Base-by-base conservation (phyloP, 2,888 invertebrate species). In the Dusona sp. region DNA sequence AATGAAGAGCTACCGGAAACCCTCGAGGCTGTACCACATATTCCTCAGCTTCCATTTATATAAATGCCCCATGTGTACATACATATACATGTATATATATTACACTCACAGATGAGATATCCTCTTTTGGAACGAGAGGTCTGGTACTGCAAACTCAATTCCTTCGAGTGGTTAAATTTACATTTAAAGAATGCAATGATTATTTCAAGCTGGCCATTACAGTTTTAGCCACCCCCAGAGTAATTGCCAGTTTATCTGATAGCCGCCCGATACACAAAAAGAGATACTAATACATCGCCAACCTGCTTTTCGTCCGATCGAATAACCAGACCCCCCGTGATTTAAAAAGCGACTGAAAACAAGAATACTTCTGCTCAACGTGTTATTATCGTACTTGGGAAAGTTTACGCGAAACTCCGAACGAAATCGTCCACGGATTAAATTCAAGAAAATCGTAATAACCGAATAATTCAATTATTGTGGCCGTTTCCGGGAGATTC, bases 1-100 rank as follows among this genome's bases (percentile, higher is more conserved):
- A 82, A 85, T 79, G 82, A 83, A 80, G 70, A 85, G 85, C 82
- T 75, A 83, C 85, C 82, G 85, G 85, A 83, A 85, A 51, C 54
- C 74, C 85, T 70, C 68, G 70, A 75, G 79, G 85, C 77, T 51
- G 36, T 29, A 67, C 51, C 67, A 74, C 64, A 72, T 80, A 80
- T 42, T 61, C 51, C 38, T 25, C 78, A 48, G 33, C 67, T 54
- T 77, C 16, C 29, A 29, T n/a, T 45, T 29, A 45, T 45, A 57
- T 38, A 57, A 7, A 74, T 29, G 16, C 25, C 29, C 7, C 61
- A 61, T 54, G 33, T 51, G 13, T 51, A n/a, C n/a, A n/a, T 22
- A 77, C 0, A 65, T 65, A 64, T n/a, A 75, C 36, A 75, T 19
- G 13, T 54, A 72, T n/a, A 48, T 48, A 54, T 51, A 19, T 11